A percentile compares a stretch with the other conserved stretches of the same genome.
These are phyloP conservation scores for Glyphotaelius pellucidus DNA, from an alignment of 2,888 invertebrate genomes.

Conservation along the genomic window DNA sequence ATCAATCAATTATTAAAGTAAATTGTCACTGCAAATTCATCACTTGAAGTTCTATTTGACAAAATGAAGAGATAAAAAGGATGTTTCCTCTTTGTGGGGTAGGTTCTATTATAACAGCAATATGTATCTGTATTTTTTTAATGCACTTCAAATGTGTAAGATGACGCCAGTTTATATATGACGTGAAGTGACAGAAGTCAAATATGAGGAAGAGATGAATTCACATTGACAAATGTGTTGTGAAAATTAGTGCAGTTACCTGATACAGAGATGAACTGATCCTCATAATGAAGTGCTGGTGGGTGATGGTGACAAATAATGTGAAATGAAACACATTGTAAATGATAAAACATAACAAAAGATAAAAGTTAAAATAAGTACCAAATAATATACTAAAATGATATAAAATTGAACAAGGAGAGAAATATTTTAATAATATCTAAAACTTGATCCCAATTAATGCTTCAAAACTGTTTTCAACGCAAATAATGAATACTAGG, in stretches of 20 bases:
- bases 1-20: not conserved
- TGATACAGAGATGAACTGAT: conserved; percentile 70
- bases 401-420: not conserved
- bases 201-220: conserved; percentile 15
- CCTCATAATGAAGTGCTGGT: conserved; percentile 71
- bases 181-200: not conserved
- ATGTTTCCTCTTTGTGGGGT: not conserved
- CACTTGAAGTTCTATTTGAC: not conserved
- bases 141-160: not conserved
- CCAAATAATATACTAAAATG: not conserved
- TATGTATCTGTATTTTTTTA: not conserved
- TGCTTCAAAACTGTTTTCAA: too few relatives aligned
- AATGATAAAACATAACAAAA: conserved; percentile 14
- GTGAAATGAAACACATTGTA: conserved; percentile 56
- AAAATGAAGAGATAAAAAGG: not conserved
- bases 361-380: conserved; percentile 14
- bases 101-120: not conserved
- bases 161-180: not conserved
- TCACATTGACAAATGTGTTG: conserved; percentile 17
- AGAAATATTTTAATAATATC: too few relatives aligned
- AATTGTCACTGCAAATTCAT: not conserved
- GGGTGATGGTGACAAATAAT: conserved; percentile 67
- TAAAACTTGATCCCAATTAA: too few relatives aligned
- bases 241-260: conserved; percentile 69
- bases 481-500: too few relatives aligned